Base-by-base conservation (phyloP, 2,888 invertebrate species). In the Sisyra nigra region DNA sequence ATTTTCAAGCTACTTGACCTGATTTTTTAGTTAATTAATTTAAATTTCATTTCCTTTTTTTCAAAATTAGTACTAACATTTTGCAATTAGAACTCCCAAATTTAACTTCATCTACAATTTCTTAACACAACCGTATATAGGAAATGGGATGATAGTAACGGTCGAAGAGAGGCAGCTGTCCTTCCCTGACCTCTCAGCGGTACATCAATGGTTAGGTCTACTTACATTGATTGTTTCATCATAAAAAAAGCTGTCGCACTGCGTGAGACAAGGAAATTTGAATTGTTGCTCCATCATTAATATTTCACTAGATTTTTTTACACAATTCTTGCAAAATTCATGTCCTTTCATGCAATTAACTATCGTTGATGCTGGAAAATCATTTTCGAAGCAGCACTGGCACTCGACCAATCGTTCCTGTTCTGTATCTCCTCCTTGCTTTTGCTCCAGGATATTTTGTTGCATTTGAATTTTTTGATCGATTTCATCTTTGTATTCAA, bases 381-480 rank as follows among this genome's bases (percentile, higher is more conserved):
- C 68, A 41, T 71, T 68, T 48, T 69, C 67, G 46, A 48, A 73
- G 52, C 73, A 74, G 53, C 71, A 71, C n/a, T 54, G 50, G 54
- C 73, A 73, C 11, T 64, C 63, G 24, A 60, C n/a, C n/a, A n/a
- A n/a, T n/a, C n/a, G n/a, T n/a, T n/a, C n/a, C n/a, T n/a, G n/a
- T n/a, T n/a, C n/a, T n/a, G n/a, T n/a, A n/a, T n/a, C n/a, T n/a
- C n/a, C n/a, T n/a, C n/a, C n/a, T n/a, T n/a, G n/a, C n/a, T n/a
- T n/a, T n/a, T n/a, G n/a, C n/a, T 24, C 24, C 5, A 24, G 5
- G 24, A 24, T 24, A n/a, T n/a, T n/a, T n/a, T n/a, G 24, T 24
- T 24, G 24, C 3, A 24, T 5, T 24, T n/a, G n/a, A n/a, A n/a
- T n/a, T n/a, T n/a, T n/a, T n/a, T n/a, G n/a, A n/a, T n/a, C n/a